Evolutionary conservation across 23 tunicate genomes (phyloP), one percentile per base, ranked within the genome.

Genomic region (Styela clava): DNA sequence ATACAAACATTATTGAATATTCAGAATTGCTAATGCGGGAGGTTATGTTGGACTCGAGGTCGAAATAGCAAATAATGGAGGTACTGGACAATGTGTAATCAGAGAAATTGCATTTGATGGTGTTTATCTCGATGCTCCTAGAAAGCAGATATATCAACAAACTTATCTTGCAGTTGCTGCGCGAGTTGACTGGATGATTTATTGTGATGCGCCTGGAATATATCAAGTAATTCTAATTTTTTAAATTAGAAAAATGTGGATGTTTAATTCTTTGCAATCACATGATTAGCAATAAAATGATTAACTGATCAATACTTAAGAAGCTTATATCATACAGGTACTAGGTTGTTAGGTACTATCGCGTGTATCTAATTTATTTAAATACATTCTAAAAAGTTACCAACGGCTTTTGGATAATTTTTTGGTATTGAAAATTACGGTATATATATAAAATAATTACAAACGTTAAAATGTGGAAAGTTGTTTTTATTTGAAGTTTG

Each of bases 1-100:
- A n/a, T n/a, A n/a, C n/a, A n/a, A n/a, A n/a, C n/a, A n/a, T n/a
- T 61, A 61, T 61, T 61, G 64, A 61, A 61, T 61, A 61, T 67
- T 67, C 31, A 67, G 71, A 67, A 67, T 67, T 29, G 71, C 24
- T 16, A 67, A 67, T 29, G 71, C 71, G 0, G 71, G 71, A 27
- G 71, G 71, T 25, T 1, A 1, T 29, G 2, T 67, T 27, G 71
- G 71, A 16, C 71, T 67, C 24, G 71, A 67, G 71, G 30, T 67
- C 16, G 23, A 67, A 67, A n/a, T n/a, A n/a, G n/a, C n/a, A n/a
- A n/a, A n/a, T n/a, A 0, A 18, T 22, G 24, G 30, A 16, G 31
- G 31, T 18, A 19, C 2, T 25, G 71, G 71, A 67, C 0, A 27
- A 16, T 67, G 71, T 24, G 71, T 67, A 16, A 67, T 67, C 12